Base-by-base conservation (phyloP, 1,140 invertebrate species). In the Anoplophora glabripennis region DNA sequence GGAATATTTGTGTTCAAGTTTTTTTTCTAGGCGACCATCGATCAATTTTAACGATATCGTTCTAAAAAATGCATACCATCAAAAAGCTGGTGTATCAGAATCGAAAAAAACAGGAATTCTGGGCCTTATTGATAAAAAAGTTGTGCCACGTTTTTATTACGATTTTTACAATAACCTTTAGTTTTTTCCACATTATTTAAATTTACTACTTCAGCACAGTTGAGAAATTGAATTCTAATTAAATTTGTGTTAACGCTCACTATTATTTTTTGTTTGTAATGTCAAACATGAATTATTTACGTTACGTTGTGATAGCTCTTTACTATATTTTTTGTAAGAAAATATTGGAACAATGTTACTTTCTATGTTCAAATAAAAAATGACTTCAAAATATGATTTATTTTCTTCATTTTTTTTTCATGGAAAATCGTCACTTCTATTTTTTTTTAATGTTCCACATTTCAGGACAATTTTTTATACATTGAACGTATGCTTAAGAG, bases 31-130 rank as follows among this genome's bases (percentile, higher is more conserved):
- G 18, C 14, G 41, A 44, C 14, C 14, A 44, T 17, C 18, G 41
- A 44, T 8, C 41, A 12, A 44, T 9, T 44, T 44, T 44, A 8
- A 12, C 14, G 18, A 44, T 44, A 44, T 44, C 18, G 14, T 9
- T 15, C 41, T 44, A 11, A 44, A 44, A 17, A 44, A 17, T 15
- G 41, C 41, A 12, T 44, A 44, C 41, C 12, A 44, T 44, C 14
- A 44, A 15, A 52, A 52, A 52, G 8, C 21, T 12, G 49, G 49
- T 12, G 38, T 38, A 15, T 52, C 49, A 7, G 49, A 12, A 34
- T 12, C 49, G 7, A 38, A 52, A 17, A 52, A 37, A 12, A 52
- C n/a, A 35, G 49, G 34, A 44, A 44, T 44, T 44, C 18, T 14
- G 18, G 14, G 5, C 14, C 18, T 44, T 15, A 15, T 44, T 9